phyloP scores from a whole-genome alignment of 2,888 invertebrate species.

The Byasa hedistus region DNA sequence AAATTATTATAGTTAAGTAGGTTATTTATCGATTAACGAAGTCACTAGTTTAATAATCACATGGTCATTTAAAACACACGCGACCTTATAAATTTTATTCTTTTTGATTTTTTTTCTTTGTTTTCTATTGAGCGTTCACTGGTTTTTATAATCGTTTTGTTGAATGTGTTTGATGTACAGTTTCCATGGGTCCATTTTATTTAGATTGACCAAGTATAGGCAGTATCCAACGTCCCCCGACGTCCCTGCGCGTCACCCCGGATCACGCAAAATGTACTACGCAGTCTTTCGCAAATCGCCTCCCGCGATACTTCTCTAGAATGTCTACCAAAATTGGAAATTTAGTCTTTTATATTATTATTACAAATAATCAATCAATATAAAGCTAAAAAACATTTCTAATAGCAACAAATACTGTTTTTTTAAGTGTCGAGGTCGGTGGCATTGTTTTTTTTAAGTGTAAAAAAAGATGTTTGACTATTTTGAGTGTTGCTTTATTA shows the following conservation, averaged over 20 bases:
- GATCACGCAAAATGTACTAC: constrained; percentile 58
- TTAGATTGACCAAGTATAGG: constrained; percentile 53
- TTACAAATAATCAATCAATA: constrained; percentile 22
- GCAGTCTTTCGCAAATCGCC: constrained; percentile 70
- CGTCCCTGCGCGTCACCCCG: constrained; percentile 62
- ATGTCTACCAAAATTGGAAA: constrained; percentile 48
- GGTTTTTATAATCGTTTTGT: background rate
- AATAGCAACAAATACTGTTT: background rate
- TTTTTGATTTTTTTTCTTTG: too few relatives aligned
- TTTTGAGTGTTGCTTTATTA: constrained; percentile 47
- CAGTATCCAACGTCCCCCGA: constrained; percentile 59
- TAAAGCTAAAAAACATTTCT: constrained; percentile 7
- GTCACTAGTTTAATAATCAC: too few relatives aligned
- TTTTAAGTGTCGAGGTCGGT: constrained; percentile 38
- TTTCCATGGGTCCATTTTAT: constrained; percentile 33
- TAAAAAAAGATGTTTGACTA: constrained; percentile 50
- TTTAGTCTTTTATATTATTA: constrained; percentile 40
- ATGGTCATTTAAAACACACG: too few relatives aligned
- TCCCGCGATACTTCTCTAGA: constrained; percentile 55
- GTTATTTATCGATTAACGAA: too few relatives aligned
- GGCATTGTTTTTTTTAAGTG: constrained; percentile 33
- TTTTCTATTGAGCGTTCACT: too few relatives aligned
- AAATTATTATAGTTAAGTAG: too few relatives aligned
- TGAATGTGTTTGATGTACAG: background rate
- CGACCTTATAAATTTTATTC: too few relatives aligned